Evolutionary conservation across 2,113 vertebrate species (phyloP).

Genomic region (Zosterops pallidus): DNA sequence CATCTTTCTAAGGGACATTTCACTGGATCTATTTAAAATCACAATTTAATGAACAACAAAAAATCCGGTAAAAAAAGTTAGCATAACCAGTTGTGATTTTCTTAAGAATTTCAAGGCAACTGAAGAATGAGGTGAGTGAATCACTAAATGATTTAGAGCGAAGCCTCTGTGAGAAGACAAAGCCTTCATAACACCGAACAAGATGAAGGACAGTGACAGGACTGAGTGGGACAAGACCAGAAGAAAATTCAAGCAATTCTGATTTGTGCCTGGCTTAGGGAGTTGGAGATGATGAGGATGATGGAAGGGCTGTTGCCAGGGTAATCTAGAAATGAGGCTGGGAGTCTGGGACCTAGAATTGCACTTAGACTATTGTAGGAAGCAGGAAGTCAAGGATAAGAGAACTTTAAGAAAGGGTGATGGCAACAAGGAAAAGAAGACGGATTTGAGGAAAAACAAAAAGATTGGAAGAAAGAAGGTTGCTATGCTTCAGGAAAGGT

Average conservation of each 20-base stretch:
- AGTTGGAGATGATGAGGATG: background rate
- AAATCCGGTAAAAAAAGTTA: background rate
- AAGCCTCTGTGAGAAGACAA: background rate
- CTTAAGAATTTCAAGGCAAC: background rate
- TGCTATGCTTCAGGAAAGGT: background rate
- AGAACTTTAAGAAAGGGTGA: background rate
- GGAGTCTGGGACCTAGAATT: background rate
- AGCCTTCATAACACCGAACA: background rate
- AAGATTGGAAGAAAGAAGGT: background rate
- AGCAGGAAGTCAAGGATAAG: constrained; percentile 30
- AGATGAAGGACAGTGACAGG: background rate
- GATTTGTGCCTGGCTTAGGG: background rate
- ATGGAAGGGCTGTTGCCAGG: constrained; percentile 23
- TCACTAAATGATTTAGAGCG: background rate
- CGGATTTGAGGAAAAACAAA: background rate
- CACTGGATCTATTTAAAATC: background rate
- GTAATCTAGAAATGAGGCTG: constrained; percentile 6
- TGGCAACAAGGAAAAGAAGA: background rate
- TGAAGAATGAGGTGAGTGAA: background rate
- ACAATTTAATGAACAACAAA: background rate
- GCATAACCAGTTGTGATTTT: background rate
- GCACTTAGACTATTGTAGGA: background rate
- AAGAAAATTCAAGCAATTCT: background rate
- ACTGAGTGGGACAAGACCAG: background rate
- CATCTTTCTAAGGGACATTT: background rate